These are phyloP conservation scores for Limnephilus lunatus DNA, from an alignment of 2,888 invertebrate genomes.

Conservation along the genomic window DNA sequence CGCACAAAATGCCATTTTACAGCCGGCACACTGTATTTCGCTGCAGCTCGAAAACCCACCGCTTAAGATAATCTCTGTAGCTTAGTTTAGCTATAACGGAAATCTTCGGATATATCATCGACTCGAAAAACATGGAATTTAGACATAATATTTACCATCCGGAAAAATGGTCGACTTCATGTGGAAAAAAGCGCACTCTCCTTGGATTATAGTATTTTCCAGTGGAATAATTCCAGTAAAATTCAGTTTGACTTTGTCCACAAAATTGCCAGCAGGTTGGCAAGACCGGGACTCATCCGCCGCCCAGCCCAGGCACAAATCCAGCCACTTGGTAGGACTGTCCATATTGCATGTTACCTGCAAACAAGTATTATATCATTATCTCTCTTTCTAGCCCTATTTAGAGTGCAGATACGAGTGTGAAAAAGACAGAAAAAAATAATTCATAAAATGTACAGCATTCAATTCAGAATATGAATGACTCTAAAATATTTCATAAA, in stretches of 20 bases:
- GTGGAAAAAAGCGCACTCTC: constrained; percentile 71
- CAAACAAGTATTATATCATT: constrained; percentile 51
- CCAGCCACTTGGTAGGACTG: constrained; percentile 73
- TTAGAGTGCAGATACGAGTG: not conserved
- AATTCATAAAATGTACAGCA: not conserved
- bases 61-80: too few relatives aligned
- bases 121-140: not conserved
- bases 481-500: too few relatives aligned
- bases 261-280: constrained; percentile 70
- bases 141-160: constrained; percentile 69
- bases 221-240: constrained; percentile 71
- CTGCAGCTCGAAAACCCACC: too few relatives aligned
- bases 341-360: constrained; percentile 71
- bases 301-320: constrained; percentile 74
- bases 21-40: too few relatives aligned
- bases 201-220: constrained; percentile 68
- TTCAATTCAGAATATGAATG: too few relatives aligned
- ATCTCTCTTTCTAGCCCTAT: not conserved
- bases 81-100: too few relatives aligned
- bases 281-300: constrained; percentile 72
- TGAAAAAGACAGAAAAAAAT: not conserved
- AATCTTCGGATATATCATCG: too few relatives aligned
- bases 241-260: constrained; percentile 59
- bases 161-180: constrained; percentile 72
- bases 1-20: too few relatives aligned